phyloP scores from a whole-genome alignment of 2,797 vertebrate species.

The Lindbergichthys nudifrons region DNA sequence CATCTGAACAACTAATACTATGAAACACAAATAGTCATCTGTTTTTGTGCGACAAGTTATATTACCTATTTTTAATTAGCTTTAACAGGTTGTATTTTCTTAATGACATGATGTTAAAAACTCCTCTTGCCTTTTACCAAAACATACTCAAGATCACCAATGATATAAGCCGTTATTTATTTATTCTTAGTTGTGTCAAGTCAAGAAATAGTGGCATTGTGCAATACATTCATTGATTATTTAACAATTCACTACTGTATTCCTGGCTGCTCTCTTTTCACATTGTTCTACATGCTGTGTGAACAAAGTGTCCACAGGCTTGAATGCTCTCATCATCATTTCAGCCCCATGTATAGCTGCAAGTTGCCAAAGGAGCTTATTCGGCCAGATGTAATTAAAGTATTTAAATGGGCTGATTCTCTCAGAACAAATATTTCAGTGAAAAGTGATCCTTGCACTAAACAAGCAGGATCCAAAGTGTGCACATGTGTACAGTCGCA shows the following conservation, averaged over 20 bases:
- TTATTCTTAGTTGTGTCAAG: no score
- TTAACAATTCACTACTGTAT: neutral
- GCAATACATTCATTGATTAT: neutral
- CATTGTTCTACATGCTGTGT: neutral
- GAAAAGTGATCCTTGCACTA: no score
- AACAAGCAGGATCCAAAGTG: neutral
- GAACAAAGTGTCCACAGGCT: slow-evolving; percentile 1
- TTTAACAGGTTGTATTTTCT: neutral
- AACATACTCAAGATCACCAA: neutral
- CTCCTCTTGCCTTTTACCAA: neutral
- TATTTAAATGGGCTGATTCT: slow-evolving; percentile 25
- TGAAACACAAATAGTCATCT: neutral
- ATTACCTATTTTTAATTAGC: neutral
- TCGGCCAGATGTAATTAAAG: slow-evolving; percentile 23
- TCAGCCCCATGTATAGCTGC: neutral
- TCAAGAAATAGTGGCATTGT: neutral
- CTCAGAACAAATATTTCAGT: neutral
- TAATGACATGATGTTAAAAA: neutral
- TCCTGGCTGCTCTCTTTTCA: neutral
- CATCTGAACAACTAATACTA: neutral
- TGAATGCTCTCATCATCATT: slow-evolving; percentile 5
- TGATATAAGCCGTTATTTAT: no score
- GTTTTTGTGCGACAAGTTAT: neutral
- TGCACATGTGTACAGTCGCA: no score
- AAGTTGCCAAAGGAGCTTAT: neutral